Evolutionary conservation across 1,140 invertebrate species (phyloP).

Genomic region (Meteorus sp.): DNA sequence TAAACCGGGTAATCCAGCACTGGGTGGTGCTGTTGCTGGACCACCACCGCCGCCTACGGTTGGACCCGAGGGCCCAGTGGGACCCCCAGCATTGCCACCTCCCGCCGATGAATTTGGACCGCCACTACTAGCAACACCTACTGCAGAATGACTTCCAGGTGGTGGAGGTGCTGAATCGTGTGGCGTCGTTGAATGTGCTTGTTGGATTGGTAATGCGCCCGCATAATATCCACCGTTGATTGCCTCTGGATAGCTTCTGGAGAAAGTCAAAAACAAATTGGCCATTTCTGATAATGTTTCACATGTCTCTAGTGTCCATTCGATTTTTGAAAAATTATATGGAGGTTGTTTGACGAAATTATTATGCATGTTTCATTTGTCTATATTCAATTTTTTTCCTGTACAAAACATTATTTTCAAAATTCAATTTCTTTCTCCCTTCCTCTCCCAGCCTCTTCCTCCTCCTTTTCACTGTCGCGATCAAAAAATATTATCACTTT

Average conservation of each 20-base stretch:
- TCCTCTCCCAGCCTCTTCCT: too few relatives aligned
- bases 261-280: slow-evolving; percentile 54
- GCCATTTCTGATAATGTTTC: slow-evolving; percentile 43
- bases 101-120: slow-evolving; percentile 48
- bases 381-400: too few relatives aligned
- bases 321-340: too few relatives aligned
- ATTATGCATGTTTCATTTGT: too few relatives aligned
- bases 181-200: slow-evolving; percentile 75
- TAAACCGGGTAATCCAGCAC: slow-evolving; percentile 52
- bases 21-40: slow-evolving; percentile 44
- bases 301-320: neutral
- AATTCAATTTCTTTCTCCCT: too few relatives aligned
- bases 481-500: too few relatives aligned
- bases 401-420: too few relatives aligned
- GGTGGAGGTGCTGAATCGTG: slow-evolving; percentile 68
- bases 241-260: slow-evolving; percentile 63
- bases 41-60: slow-evolving; percentile 47
- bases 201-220: slow-evolving; percentile 70
- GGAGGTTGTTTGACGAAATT: too few relatives aligned
- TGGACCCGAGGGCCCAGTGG: slow-evolving; percentile 42
- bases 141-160: slow-evolving; percentile 60
- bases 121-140: slow-evolving; percentile 49
- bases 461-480: too few relatives aligned
- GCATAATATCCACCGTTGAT: slow-evolving; percentile 74
- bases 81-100: slow-evolving; percentile 40